Conservation (phyloP, 2,113 vertebrate species). For the Leptobrachium leishanense region DNA sequence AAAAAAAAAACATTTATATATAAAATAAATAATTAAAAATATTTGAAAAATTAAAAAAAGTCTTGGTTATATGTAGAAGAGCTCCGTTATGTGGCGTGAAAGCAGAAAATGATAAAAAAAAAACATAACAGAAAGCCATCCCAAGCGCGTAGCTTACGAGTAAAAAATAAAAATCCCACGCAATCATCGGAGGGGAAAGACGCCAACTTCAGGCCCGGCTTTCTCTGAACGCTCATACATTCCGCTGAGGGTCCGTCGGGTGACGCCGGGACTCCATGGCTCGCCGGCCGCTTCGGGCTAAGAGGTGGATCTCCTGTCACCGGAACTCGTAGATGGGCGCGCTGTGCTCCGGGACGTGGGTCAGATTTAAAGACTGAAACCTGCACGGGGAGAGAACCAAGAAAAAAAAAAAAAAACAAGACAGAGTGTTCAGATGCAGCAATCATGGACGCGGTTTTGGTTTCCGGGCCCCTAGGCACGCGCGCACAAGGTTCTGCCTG, state of each 20-base stretch:
- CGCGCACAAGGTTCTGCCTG: too few relatives aligned
- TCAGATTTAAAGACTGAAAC: slow-evolving; percentile 97
- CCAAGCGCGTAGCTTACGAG: slow-evolving; percentile 61
- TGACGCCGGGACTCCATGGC: slow-evolving; percentile 63
- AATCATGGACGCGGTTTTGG: too few relatives aligned
- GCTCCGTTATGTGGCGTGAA: neutral
- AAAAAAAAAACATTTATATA: too few relatives aligned
- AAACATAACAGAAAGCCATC: slow-evolving; percentile 64
- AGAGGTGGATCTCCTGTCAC: slow-evolving; percentile 74
- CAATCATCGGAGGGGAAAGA: slow-evolving; percentile 57
- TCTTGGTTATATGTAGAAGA: too few relatives aligned
- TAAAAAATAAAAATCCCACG: slow-evolving; percentile 61
- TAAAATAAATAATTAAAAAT: too few relatives aligned
- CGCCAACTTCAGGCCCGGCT: slow-evolving; percentile 51
- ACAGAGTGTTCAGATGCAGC: too few relatives aligned
- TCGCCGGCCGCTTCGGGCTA: slow-evolving; percentile 55
- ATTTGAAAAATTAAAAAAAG: too few relatives aligned
- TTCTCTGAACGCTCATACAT: slow-evolving; percentile 64
- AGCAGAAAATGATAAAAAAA: neutral
- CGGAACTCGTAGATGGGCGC: slow-evolving; percentile 96
- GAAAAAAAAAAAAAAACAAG: neutral
- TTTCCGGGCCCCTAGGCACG: too few relatives aligned
- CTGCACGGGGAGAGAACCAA: slow-evolving; percentile 61
- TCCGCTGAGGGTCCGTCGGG: slow-evolving; percentile 61
- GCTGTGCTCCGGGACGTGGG: slow-evolving; percentile 90